phyloP scores from a whole-genome alignment of 2,888 invertebrate genomes.

The Cantharis nigra region DNA sequence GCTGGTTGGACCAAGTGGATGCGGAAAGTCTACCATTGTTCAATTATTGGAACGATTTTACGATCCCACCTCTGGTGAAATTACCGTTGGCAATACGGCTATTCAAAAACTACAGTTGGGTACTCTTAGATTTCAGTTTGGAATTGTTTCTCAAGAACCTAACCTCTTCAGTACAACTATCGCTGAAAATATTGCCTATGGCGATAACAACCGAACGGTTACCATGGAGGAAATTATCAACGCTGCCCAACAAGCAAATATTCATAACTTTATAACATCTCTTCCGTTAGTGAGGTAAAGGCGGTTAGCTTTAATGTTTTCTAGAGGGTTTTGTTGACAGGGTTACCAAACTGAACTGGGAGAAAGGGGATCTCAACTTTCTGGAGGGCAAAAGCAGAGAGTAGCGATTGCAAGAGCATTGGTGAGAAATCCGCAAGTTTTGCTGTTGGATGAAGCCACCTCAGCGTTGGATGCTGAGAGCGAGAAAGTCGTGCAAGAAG shows the following conservation, averaged over 20 bases:
- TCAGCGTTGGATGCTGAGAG: conserved; percentile 85
- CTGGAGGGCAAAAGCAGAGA: conserved; percentile 85
- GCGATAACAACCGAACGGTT: conserved; percentile 56
- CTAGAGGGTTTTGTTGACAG: conserved; percentile 50
- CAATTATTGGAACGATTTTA: not conserved
- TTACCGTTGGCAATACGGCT: conserved; percentile 68
- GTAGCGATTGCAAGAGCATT: conserved; percentile 88
- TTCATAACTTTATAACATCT: conserved; percentile 75
- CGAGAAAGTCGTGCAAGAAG: conserved; percentile 89
- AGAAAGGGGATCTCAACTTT: conserved; percentile 75
- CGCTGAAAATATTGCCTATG: conserved; percentile 81
- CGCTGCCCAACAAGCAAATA: conserved; percentile 76
- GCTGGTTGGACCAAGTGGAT: conserved; percentile 68
- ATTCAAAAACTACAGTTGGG: conserved; percentile 74
- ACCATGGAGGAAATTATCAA: conserved; percentile 68
- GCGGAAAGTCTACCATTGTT: conserved; percentile 83
- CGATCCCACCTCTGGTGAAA: conserved; percentile 42
- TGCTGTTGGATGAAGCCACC: conserved; percentile 83
- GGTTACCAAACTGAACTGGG: conserved; percentile 82
- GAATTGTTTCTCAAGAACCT: conserved; percentile 90
- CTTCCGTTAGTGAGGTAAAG: conserved; percentile 68
- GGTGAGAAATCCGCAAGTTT: conserved; percentile 77
- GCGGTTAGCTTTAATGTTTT: too few species aligned
- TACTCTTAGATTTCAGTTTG: conserved; percentile 80
- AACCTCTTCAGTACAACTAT: conserved; percentile 84